Conservation (phyloP, 2,888 invertebrate genomes). For the Parthenolecanium corni region DNA sequence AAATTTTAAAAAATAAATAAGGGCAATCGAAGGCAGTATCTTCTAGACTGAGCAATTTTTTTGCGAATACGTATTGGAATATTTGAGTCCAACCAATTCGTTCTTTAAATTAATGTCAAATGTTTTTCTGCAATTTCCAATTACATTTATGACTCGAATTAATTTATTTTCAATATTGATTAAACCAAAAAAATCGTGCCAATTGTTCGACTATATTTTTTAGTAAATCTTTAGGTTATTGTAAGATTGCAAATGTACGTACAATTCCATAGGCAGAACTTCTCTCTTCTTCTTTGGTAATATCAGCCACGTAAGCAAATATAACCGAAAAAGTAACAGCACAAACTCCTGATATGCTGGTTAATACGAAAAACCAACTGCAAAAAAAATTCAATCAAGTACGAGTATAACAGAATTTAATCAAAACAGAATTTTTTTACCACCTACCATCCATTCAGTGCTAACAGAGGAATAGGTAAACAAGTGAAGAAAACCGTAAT, state of each 20-base stretch:
- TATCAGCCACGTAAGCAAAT: conserved; percentile 98
- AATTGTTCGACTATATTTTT: no score
- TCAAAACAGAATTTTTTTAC: background rate
- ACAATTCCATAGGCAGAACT: conserved; percentile 92
- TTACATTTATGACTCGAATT: no score
- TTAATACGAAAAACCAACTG: conserved; percentile 97
- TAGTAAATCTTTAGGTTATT: no score
- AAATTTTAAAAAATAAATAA: background rate
- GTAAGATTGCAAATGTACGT: no score
- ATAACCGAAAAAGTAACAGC: conserved; percentile 99
- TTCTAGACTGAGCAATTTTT: no score
- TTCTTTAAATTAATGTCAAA: no score
- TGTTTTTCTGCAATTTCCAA: no score
- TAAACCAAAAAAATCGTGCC: no score
- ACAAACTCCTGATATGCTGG: conserved; percentile 96
- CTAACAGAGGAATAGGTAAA: conserved; percentile 96
- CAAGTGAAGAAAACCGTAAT: conserved; percentile 98
- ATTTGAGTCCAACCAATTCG: no score
- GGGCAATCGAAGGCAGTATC: no score
- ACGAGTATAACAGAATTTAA: conserved; percentile 2
- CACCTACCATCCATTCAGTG: conserved; percentile 83
- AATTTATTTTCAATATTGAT: no score
- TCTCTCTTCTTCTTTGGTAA: conserved; percentile 91
- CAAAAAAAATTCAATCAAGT: conserved; percentile 23
- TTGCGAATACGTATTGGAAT: no score